Base-by-base conservation (phyloP, 2,797 vertebrate species). In the Peromyscus eremicus region DNA sequence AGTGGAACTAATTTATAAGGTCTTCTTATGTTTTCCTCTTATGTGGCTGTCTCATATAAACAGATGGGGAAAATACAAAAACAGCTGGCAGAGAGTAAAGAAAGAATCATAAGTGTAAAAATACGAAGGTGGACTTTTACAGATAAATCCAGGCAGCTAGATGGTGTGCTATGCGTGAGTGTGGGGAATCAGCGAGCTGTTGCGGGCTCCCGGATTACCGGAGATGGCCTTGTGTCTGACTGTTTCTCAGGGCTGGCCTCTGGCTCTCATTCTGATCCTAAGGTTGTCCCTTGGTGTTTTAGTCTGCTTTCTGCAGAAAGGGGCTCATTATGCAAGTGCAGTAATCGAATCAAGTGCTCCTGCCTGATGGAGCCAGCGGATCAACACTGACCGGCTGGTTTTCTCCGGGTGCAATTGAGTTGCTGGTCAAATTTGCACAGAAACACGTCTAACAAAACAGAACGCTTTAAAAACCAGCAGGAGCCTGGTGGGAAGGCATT, bases 381-480 rank as follows among this genome's bases (percentile, higher is more conserved):
- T 25, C 68, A 79, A 73, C 7, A 0, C 23, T 13, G 21, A 43
- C 17, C 21, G 6, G 46, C 62, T 85, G 55, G 29, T 91, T 87
- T 89, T 60, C 79, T 92, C 49, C 85, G 37, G 52, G 40, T 2
- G 5, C 40, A 49, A 37, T 64, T 27, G 19, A 71, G 40, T 66
- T 79, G 73, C 64, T 93, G 3, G 49, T 49, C 14, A 86, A 83
- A 91, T 43, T 40, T 76, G 37, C n/a, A 83, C 52, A 60, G 80
- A 73, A 92, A 84, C 9, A 1, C 9, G 49, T 73, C 80, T 57
- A 91, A 40, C 64, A 60, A 88, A 85, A 83, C 75, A 40, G 6
- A 46, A 34, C 34, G 34, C n/a, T 46, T 25, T 60, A 91, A 57
- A 85, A 95, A 46, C 25, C 95, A 94, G 64, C 77, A 40, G 76